Evolutionary conservation across 2,113 vertebrate genomes (phyloP), one percentile per base, ranked within the genome.

Genomic region (Lipotes vexillifer): DNA sequence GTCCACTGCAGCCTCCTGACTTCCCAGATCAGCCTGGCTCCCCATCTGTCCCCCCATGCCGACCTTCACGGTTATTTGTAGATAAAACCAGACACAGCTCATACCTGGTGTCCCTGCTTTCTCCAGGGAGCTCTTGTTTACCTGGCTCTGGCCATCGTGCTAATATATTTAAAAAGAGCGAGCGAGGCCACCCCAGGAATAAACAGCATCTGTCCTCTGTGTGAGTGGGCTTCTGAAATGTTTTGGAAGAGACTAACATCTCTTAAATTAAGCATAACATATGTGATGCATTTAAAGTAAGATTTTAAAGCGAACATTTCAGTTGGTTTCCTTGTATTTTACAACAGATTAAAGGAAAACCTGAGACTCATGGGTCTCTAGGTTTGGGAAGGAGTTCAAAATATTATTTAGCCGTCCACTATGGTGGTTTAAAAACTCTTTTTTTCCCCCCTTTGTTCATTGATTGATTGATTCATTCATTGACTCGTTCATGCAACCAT

Each of bases 221-320:
- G 74, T 14, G 69, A 89, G 90, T 74, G 93, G 88, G 90, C 75
- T 97, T 94, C 93, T 10, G 38, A 41, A 41, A 85, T 49, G 80
- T 93, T 95, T 55, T 89, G 92, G 95, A 96, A 87, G 92, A 90
- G 86, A 89, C 87, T 20, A 14, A 8, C n/a, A 0, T 88, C 66
- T 94, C 90, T 95, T 68, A 93, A 93, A 96, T 87, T 52, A 69
- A 88, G 65, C 57, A 3, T 46, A 74, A 63, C 96, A 88, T 97
- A 97, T 93, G 90, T 4, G 63, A 25, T 59, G 25, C 74, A 11
- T 94, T 90, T 75, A n/a, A 91, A 83, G 69, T 9, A 15, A 75
- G 90, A 13, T 49, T 90, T 90, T 31, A 74, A 78, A 83, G 36
- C 49, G 1, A 66, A 17, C 38, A 23, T 72, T 90, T 90, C 77